These are phyloP conservation scores for Psix sp. DNA, from an alignment of 1,140 invertebrate genomes.

Conservation along the genomic window DNA sequence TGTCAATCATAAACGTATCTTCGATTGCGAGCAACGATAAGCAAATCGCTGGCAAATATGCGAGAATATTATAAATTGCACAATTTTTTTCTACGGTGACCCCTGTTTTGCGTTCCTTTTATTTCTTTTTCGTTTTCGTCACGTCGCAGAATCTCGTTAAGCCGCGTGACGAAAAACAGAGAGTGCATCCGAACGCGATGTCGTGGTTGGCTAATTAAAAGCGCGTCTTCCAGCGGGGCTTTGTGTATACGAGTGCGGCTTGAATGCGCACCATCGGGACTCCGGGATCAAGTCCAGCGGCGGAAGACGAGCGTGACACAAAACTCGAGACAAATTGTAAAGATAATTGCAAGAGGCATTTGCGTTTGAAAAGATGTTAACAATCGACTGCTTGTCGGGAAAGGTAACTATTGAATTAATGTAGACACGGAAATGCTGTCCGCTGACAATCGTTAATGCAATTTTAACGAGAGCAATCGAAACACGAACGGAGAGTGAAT, in stretches of 20 bases:
- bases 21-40: too few relatives aligned
- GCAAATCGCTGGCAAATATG: too few relatives aligned
- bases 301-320: neutral
- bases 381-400: neutral
- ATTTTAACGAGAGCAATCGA: slow-evolving; percentile 6
- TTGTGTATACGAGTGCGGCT: slow-evolving; percentile 3
- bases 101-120: slow-evolving; percentile 19
- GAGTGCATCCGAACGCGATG: slow-evolving; percentile 17
- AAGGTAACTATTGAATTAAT: slow-evolving; percentile 3
- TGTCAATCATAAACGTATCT: too few relatives aligned
- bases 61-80: slow-evolving; percentile 27
- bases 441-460: slow-evolving; percentile 7
- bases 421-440: slow-evolving; percentile 1
- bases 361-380: neutral
- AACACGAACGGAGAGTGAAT: neutral
- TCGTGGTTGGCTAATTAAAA: slow-evolving; percentile 32
- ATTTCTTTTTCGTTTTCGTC: slow-evolving; percentile 44
- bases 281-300: too few relatives aligned
- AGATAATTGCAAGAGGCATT: slow-evolving; percentile 6
- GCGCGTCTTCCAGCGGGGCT: slow-evolving; percentile 31
- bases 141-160: slow-evolving; percentile 44
- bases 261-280: too few relatives aligned
- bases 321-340: slow-evolving; percentile 5
- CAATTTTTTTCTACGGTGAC: slow-evolving; percentile 29
- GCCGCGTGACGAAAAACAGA: slow-evolving; percentile 29